Base-by-base conservation (phyloP, 2,888 invertebrate species). In the Mythimna pallens region DNA sequence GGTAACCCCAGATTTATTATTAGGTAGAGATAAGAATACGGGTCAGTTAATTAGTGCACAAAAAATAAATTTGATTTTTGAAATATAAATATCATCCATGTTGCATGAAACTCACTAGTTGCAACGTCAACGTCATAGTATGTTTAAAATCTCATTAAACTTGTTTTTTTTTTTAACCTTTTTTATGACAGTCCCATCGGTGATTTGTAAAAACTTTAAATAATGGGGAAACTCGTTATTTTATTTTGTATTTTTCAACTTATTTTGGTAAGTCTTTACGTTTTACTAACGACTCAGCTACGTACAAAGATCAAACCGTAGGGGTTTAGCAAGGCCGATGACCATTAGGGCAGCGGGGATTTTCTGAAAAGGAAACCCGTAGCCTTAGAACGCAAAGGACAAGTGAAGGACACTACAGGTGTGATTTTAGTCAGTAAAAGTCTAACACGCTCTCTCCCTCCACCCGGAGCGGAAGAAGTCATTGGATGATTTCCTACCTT, bases 221-320 rank as follows among this genome's bases (percentile, higher is more conserved):
- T 36, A 9, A 59, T 59, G 50, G 36, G 30, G 17, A 9, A 69
- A 57, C 14, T 52, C 9, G 20, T 75, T 40, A 20, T 75, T 36
- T 12, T 61, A 14, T 7, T 65, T 22, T 61, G 50, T 36, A 22
- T 17, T n/a, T 52, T 55, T 3, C 54, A 61, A 30, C 34, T 30
- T 61, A 14, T 80, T 22, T 36, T 20, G 30, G 78, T 78, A 68
- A 78, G 68, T 68, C 2, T 57, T 65, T 25, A 30, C 30, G 4
- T 30, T 59, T 4, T 30, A 55, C n/a, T 12, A 3, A 10, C n/a
- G 12, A 58, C 0, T 14, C 12, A 43, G 1, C 12, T 9, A 36
- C 9, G 1, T 36, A 9, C 30, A 30, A 30, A 30, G 30, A 30
- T 2, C 30, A 30, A 30, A 30, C 30, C 3, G 30, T 30, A 30